Base-by-base conservation (phyloP, 2,113 vertebrate species). In the Pantherophis guttatus region DNA sequence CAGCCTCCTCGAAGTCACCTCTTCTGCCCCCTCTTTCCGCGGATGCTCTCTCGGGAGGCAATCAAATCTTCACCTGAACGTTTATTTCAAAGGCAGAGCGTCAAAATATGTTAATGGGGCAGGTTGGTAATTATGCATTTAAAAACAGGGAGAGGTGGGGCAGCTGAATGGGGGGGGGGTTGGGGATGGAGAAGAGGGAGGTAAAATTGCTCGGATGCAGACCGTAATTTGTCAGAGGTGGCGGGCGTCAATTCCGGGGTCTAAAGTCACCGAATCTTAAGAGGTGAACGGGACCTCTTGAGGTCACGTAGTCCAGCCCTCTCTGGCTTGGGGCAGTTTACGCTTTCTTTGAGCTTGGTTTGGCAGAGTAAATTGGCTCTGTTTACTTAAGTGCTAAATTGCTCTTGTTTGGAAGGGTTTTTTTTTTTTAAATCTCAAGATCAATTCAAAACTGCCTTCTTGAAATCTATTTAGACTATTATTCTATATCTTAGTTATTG, bases 81-180 rank as follows among this genome's bases (percentile, higher is more conserved):
- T 87, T 86, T n/a, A 86, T 91, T 50, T 53, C 57, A 87, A 70
- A 59, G 4, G 33, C 81, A 29, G 55, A 15, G 24, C 91, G 8
- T 91, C 81, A 87, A 87, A 86, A 91, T 91, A 91, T 87, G 91
- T 48, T 91, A 91, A 91, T 86, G 55, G 55, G 39, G 26, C 50
- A n/a, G 62, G 57, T 87, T 91, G 50, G 55, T 21, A 91, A 91
- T 87, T 91, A 62, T n/a, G 55, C 12, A 57, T 86, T 91, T 57
- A 91, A 86, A 57, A 29, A 57, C 39, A 39, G 33, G 29, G 23
- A 12, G 15, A 55, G 29, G 53, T 15, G 26, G 24, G 48, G 44
- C 17, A 29, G 24, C 10, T 29, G 10, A 26, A 1, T 19, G 1
- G 2, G 44, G 44, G 44, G 44, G 44, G 44, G 44, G 44, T 3